Base-by-base conservation (phyloP, 2,797 vertebrate genomes). In the Buphagus erythrorhynchus region DNA sequence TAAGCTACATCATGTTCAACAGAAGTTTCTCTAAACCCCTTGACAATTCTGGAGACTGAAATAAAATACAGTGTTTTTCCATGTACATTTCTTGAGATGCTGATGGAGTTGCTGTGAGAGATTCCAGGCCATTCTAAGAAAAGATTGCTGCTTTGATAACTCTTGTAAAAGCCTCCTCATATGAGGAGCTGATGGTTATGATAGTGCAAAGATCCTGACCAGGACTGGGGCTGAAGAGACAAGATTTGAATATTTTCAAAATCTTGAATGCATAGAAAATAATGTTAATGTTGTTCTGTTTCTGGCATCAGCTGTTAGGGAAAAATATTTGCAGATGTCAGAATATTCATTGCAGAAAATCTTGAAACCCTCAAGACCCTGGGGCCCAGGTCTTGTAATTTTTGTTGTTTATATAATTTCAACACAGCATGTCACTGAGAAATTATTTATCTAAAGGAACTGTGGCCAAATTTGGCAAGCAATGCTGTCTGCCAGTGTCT, bases 361-460 rank as follows among this genome's bases (percentile, higher is more conserved):
- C 93, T 97, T 97, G 94, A 97, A 98, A 97, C 88, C 94, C 95
- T 95, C 95, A 97, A 82, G 94, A 85, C 93, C 79, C 94, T 95
- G 94, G 90, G 96, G 96, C 95, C 98, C 97, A 94, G 84, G 85
- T 97, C 96, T 96, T 98, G 97, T 97, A 97, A 96, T 95, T 95
- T 97, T 93, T 98, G 96, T 97, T 98, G 98, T 98, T 99, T 98
- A 98, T 98, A 96, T 98, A 98, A 98, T 98, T 98, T 98, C 96
- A 97, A 96, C 95, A 76, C 92, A 92, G 85, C 96, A 88, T 43
- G 66, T 99, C 98, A 98, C 97, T 86, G 92, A 97, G 97, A 98
- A 97, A 96, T 98, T 98, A 98, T 98, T 98, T 99, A 98, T 98
- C 97, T 98, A 97, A 92, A 96, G 96, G 96, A 98, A 96, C 93